Evolutionary conservation across 2,797 vertebrate genomes (phyloP).

Genomic region (Perodicticus potto): DNA sequence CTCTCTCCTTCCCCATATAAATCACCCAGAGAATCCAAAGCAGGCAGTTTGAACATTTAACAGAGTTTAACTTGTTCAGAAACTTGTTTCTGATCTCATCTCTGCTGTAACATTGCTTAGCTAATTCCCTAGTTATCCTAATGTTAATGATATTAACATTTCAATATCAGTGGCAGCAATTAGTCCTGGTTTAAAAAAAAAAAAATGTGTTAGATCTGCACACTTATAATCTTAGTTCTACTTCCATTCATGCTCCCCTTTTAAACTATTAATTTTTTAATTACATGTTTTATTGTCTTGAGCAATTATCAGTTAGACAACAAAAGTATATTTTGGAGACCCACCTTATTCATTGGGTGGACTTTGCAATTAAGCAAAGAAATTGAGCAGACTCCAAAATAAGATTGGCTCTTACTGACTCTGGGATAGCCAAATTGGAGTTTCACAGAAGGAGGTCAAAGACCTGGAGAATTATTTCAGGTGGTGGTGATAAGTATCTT

Average conservation of each 20-base stretch:
- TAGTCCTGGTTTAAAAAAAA: not conserved
- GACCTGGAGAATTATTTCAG: not conserved
- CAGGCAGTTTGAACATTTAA: not conserved
- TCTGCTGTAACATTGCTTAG: not conserved
- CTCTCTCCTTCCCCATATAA: not conserved
- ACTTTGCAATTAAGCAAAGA: not conserved
- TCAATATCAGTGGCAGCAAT: not conserved
- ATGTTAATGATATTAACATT: not conserved
- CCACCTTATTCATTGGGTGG: not conserved
- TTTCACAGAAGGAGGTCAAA: not conserved
- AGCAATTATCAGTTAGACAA: not conserved
- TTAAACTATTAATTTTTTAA: not conserved
- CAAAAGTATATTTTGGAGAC: not conserved
- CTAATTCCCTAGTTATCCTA: not conserved
- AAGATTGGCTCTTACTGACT: not conserved
- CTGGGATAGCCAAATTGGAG: not conserved
- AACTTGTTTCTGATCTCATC: not conserved
- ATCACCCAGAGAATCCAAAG: not conserved
- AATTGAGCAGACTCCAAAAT: not conserved
- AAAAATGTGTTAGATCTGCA: not conserved
- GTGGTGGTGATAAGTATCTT: not conserved
- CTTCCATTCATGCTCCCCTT: not conserved
- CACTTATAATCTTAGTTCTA: not conserved
- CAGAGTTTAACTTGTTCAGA: not conserved
- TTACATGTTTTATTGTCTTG: not conserved